Percentiles rank a stretch among this genome's conserved stretches.
These are phyloP conservation scores for Drosophila asahinai DNA, from an alignment of 1,140 invertebrate species.

Conservation along the genomic window DNA sequence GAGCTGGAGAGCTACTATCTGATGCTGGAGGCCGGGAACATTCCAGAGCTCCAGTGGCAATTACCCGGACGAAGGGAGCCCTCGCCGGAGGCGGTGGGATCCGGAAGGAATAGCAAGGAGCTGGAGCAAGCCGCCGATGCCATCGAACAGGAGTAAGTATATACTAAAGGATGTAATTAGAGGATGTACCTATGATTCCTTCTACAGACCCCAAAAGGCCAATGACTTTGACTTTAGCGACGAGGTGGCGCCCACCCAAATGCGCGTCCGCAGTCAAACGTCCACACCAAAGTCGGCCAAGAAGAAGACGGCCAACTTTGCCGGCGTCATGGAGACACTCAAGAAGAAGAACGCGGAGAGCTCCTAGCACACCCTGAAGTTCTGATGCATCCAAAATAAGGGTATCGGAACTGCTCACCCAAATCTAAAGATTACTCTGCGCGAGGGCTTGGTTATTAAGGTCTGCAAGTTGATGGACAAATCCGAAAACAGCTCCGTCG, in stretches of 20 bases:
- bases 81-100: conserved; percentile 79
- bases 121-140: conserved; percentile 55
- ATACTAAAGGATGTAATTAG: background rate
- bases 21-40: conserved; percentile 82
- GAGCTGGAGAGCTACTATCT: conserved; percentile 85
- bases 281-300: conserved; percentile 87
- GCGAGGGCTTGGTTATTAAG: conserved; percentile 11
- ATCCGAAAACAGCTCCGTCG: background rate
- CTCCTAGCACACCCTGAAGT: conserved; percentile 54
- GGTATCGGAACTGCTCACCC: conserved; percentile 11
- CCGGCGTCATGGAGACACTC: conserved; percentile 87
- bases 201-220: conserved; percentile 85
- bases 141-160: conserved; percentile 67
- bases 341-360: conserved; percentile 82
- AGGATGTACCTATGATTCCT: background rate
- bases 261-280: conserved; percentile 86
- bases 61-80: conserved; percentile 87
- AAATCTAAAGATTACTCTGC: conserved; percentile 5
- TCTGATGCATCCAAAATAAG: conserved; percentile 22
- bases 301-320: conserved; percentile 88
- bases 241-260: conserved; percentile 86
- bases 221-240: conserved; percentile 88
- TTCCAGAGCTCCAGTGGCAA: conserved; percentile 87
- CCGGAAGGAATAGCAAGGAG: conserved; percentile 55
- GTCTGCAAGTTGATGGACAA: conserved; percentile 13